Base-by-base conservation (phyloP, 2,113 vertebrate species). In the Hippocampus abdominalis region DNA sequence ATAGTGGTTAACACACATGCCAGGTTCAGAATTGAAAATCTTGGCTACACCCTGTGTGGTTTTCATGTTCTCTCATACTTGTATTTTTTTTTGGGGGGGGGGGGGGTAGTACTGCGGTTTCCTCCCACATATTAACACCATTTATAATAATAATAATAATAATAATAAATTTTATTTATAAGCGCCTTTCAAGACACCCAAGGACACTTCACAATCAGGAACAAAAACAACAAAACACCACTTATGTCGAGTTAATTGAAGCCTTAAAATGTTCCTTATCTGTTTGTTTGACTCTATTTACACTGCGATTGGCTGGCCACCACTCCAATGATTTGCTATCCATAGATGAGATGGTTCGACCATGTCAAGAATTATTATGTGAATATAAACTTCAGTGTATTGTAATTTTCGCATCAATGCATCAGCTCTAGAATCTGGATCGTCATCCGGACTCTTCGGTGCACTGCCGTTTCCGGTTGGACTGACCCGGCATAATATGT, bases 391-490 rank as follows among this genome's bases (percentile, higher is more conserved):
- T 32, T 11, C 49, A 32, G 46, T 5, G 15, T 8, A 32, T 53
- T 12, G 20, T 8, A 27, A 2, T 63, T 12, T 60, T 10, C 54
- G 68, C 7, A 23, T 13, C 16, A 25, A 39, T 75, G 9, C 18
- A 63, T 51, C 60, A 92, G 91, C 82, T 1, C 59, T 92, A 25
- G 89, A 90, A 72, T 83, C 86, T 1, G 40, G 85, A 42, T 60
- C 51, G 20, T 64, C 91, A 0, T 86, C 90, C 12, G 85, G 90
- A 65, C 76, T 93, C 54, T 84, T 94, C 32, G 84, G 71, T n/a
- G 90, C 89, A 80, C 89, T 95, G 74, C 94, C 95, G 39, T 87
- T 92, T 81, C 94, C 96, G 3, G 69, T 96, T 21, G 91, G 90
- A 69, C 91, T 94, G 72, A 82, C 77, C 9, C 93, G 95, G 16